Evolutionary conservation across 2,888 invertebrate species (phyloP).

Genomic region (Cryptocheilus praepositus): DNA sequence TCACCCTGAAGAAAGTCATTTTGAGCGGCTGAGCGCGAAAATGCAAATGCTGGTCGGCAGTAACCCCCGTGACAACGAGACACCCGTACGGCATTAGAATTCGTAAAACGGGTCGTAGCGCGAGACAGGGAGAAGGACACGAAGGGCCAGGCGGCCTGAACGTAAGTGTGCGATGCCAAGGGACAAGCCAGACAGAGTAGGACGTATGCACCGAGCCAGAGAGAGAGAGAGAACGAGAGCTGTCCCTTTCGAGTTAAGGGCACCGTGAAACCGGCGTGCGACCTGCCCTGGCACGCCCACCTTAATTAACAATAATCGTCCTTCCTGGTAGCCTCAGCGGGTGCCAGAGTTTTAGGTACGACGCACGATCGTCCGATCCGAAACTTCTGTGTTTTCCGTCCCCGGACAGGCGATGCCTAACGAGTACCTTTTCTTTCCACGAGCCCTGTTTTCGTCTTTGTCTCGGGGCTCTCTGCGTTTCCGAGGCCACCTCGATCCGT

Average conservation of each 20-base stretch:
- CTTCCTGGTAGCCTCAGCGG: slow-evolving; percentile 63
- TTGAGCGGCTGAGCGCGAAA: too few species aligned
- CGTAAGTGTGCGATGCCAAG: neutral
- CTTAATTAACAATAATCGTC: slow-evolving; percentile 64
- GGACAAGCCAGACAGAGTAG: neutral
- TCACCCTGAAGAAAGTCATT: too few species aligned
- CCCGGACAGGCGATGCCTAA: slow-evolving; percentile 27
- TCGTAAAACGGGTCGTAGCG: slow-evolving; percentile 34
- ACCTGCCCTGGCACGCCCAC: slow-evolving; percentile 47
- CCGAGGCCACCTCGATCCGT: neutral
- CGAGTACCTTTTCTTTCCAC: slow-evolving; percentile 45
- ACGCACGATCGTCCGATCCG: slow-evolving; percentile 31
- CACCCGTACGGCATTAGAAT: slow-evolving; percentile 34
- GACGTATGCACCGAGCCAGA: neutral
- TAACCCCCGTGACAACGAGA: too few species aligned
- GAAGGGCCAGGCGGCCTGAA: neutral
- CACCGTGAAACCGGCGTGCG: slow-evolving; percentile 42
- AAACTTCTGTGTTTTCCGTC: slow-evolving; percentile 49
- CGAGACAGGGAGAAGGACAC: slow-evolving; percentile 15
- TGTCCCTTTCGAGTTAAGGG: slow-evolving; percentile 34
- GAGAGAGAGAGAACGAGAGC: too few species aligned
- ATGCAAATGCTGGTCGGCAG: too few species aligned
- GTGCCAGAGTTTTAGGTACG: slow-evolving; percentile 35
- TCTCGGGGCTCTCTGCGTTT: slow-evolving; percentile 3
- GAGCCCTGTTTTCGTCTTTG: slow-evolving; percentile 5